These are phyloP conservation scores for Heliocidaris erythrogramma DNA, from an alignment of 35 echinoderm and acorn worm genomes.

Conservation along the genomic window DNA sequence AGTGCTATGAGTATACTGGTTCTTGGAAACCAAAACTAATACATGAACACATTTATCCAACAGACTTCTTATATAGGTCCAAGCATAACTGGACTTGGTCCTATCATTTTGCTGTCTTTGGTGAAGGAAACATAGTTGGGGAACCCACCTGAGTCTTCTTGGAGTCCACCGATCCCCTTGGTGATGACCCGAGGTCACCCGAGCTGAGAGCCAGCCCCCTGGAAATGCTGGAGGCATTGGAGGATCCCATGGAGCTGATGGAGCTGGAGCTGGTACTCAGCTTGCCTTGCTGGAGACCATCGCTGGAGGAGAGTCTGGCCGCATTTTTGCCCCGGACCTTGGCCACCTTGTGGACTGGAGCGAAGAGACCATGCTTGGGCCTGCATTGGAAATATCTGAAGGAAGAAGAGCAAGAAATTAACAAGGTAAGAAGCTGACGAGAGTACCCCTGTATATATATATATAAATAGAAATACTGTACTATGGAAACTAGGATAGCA, in stretches of 20 bases:
- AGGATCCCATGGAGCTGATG: slow-evolving; percentile 91
- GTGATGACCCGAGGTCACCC: slow-evolving; percentile 42
- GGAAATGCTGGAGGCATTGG: slow-evolving; percentile 71
- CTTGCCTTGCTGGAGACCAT: slow-evolving; percentile 47
- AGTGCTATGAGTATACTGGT: not conserved
- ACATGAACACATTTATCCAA: too few relatives aligned
- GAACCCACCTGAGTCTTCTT: slow-evolving; percentile 54
- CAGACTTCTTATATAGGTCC: not conserved
- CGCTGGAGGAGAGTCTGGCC: slow-evolving; percentile 16
- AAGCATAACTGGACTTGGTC: not conserved
- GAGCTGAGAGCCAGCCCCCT: slow-evolving; percentile 50
- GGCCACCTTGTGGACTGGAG: slow-evolving; percentile 93
- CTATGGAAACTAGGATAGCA: too few relatives aligned
- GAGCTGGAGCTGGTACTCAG: slow-evolving; percentile 94
- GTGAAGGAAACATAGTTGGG: not conserved
- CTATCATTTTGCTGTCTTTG: not conserved
- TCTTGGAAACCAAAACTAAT: not conserved
- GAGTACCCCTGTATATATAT: too few relatives aligned
- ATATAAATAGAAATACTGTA: too few relatives aligned
- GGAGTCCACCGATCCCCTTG: slow-evolving; percentile 38
- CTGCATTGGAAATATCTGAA: slow-evolving; percentile 91
- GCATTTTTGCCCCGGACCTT: slow-evolving; percentile 76
- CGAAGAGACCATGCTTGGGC: slow-evolving; percentile 93
- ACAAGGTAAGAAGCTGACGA: too few relatives aligned
- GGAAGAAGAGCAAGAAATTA: not conserved